phyloP scores from a whole-genome alignment of 2,797 vertebrate genomes.

The Eutrigla gurnardus region DNA sequence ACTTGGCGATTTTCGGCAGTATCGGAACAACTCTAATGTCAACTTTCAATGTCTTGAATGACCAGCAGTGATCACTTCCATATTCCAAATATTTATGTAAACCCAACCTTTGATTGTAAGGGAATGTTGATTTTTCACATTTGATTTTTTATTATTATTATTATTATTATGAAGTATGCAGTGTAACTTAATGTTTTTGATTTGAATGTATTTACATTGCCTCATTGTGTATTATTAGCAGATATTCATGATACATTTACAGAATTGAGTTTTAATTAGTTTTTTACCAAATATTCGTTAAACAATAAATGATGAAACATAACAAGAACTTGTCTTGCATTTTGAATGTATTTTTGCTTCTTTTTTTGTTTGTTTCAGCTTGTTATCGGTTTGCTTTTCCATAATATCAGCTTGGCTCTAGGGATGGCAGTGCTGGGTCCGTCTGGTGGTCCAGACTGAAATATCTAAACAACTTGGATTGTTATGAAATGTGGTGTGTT shows the following conservation, averaged over 20 bases:
- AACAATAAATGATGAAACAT: conserved; percentile 52
- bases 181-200: conserved; percentile 34
- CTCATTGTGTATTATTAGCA: conserved; percentile 36
- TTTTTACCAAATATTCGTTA: conserved; percentile 54
- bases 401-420: not conserved
- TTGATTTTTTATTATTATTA: conserved; percentile 16
- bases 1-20: too few relatives aligned
- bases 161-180: conserved; percentile 28
- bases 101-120: conserved; percentile 16
- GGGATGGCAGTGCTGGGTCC: not conserved
- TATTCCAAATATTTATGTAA: conserved; percentile 7
- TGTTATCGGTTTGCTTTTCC: not conserved
- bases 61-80: not conserved
- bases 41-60: not conserved
- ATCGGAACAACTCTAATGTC: too few relatives aligned
- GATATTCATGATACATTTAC: conserved; percentile 44
- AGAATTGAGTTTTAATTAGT: conserved; percentile 31
- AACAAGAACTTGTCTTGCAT: not conserved
- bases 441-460: not conserved
- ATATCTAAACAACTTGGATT: not conserved
- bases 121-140: conserved; percentile 22
- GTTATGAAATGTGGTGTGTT: too few relatives aligned
- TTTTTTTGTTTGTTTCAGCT: not conserved
- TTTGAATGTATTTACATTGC: conserved; percentile 36
- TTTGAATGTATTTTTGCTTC: not conserved